Conservation (phyloP, 2,888 invertebrate genomes). For the Elgonia sp. region DNA sequence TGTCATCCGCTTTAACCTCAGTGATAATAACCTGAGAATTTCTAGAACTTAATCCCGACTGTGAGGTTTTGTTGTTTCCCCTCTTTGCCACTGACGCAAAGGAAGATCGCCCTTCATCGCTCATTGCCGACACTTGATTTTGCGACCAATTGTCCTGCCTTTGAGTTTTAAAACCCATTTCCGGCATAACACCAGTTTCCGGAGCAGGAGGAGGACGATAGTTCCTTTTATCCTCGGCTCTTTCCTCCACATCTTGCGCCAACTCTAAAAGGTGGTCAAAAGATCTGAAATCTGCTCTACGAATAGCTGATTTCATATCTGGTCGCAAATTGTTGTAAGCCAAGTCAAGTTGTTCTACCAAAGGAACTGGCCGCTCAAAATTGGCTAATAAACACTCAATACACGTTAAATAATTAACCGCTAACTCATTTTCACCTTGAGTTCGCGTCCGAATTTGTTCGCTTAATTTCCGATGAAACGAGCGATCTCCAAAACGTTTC, state of each 20-base stretch:
- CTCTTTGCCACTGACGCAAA: slow-evolving; percentile 3
- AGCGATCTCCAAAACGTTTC: slow-evolving; percentile 5
- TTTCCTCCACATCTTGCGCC: slow-evolving; percentile 17
- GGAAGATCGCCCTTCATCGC: slow-evolving; percentile 20
- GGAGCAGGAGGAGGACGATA: slow-evolving; percentile 46
- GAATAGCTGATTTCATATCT: slow-evolving; percentile 11
- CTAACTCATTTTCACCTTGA: slow-evolving; percentile 46
- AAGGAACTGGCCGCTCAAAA: neutral
- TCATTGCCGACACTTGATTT: slow-evolving; percentile 15
- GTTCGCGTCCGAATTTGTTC: slow-evolving; percentile 25
- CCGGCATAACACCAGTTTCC: slow-evolving; percentile 10
- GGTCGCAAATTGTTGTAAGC: slow-evolving; percentile 46
- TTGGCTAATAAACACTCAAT: slow-evolving; percentile 20
- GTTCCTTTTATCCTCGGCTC: slow-evolving; percentile 12
- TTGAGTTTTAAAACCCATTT: slow-evolving; percentile 25
- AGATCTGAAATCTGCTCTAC: slow-evolving; percentile 32
- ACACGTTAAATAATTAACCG: slow-evolving; percentile 16
- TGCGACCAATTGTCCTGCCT: neutral
- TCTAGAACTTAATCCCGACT: no score
- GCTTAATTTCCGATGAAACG: slow-evolving; percentile 17
- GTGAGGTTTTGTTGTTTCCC: neutral
- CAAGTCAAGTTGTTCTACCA: slow-evolving; percentile 50
- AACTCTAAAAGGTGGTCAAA: slow-evolving; percentile 24
- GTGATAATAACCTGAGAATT: no score
- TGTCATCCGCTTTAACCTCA: no score